These are phyloP conservation scores for Cheumatopsyche charites DNA, from an alignment of 1,140 invertebrate species.

Conservation along the genomic window DNA sequence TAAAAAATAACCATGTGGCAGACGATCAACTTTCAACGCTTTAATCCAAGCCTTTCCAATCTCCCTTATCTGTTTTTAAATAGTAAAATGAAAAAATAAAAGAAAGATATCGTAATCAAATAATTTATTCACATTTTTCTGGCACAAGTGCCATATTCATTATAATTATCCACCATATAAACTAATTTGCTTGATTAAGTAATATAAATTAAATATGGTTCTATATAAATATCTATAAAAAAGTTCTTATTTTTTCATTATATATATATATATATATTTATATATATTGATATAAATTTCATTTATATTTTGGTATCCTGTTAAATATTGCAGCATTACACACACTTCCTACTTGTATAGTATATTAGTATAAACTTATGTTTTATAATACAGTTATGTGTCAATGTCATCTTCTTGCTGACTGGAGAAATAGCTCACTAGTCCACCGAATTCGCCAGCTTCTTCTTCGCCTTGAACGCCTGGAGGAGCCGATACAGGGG, in stretches of 20 bases:
- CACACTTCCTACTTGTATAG: conserved; percentile 24
- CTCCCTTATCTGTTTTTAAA: not conserved
- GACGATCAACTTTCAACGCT: no score
- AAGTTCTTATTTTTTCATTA: no score
- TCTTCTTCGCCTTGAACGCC: conserved; percentile 60
- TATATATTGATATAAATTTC: conserved; percentile 24
- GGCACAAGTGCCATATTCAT: conserved; percentile 27
- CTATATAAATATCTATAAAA: not conserved
- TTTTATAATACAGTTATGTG: conserved; percentile 60
- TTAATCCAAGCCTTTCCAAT: no score
- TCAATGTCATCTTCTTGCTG: conserved; percentile 77
- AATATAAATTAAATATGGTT: conserved; percentile 40
- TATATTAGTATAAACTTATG: conserved; percentile 16
- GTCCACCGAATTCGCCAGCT: conserved; percentile 77
- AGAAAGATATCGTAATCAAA: no score
- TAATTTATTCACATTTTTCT: conserved; percentile 37
- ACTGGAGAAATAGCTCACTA: conserved; percentile 87
- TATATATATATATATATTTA: conserved; percentile 36
- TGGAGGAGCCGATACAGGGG: conserved; percentile 38
- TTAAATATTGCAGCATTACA: conserved; percentile 11
- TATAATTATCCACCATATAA: conserved; percentile 27
- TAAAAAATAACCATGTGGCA: no score
- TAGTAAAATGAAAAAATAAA: conserved; percentile 19
- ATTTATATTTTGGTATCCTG: conserved; percentile 28
- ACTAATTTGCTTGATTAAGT: conserved; percentile 28